Evolutionary conservation across 2,888 invertebrate species (phyloP).

Genomic region (Tachina lurida): DNA sequence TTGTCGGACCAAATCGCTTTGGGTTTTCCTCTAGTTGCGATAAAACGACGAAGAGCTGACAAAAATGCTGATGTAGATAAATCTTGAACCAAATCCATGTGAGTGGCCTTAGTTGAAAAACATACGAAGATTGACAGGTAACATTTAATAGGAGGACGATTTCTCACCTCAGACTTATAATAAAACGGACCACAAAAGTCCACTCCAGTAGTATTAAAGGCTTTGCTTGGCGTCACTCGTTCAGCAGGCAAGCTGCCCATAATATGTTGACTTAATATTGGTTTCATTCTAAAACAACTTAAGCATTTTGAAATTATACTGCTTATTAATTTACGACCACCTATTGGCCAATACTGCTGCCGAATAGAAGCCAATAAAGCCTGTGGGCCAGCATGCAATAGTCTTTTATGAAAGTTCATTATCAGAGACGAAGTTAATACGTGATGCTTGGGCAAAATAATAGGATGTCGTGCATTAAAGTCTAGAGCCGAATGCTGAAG

Average conservation of each 20-base stretch:
- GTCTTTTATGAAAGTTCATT: constrained; percentile 35
- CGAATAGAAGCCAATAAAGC: constrained; percentile 36
- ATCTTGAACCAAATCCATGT: neutral
- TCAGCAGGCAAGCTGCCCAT: constrained; percentile 32
- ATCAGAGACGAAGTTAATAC: constrained; percentile 60
- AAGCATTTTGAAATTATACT: too few relatives aligned
- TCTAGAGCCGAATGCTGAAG: constrained; percentile 17
- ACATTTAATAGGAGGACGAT: too few relatives aligned
- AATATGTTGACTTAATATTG: too few relatives aligned
- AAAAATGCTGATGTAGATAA: too few relatives aligned
- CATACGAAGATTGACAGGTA: too few relatives aligned
- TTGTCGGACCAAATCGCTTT: too few relatives aligned
- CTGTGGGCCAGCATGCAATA: constrained; percentile 47
- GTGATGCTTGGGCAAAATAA: constrained; percentile 62
- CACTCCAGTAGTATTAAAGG: constrained; percentile 44
- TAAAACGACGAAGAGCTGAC: too few relatives aligned
- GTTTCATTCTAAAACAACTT: too few relatives aligned
- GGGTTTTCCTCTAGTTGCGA: too few relatives aligned
- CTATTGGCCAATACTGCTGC: constrained; percentile 62
- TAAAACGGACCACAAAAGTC: constrained; percentile 42
- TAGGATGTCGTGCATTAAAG: too few relatives aligned
- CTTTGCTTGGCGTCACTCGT: constrained; percentile 32
- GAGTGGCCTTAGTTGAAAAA: neutral
- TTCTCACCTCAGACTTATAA: neutral
- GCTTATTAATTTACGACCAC: too few relatives aligned